A percentile compares a stretch with the other conserved stretches of the same genome.
phyloP scores from a whole-genome alignment of 2,888 invertebrate genomes.

The Clepsis dumicolana region DNA sequence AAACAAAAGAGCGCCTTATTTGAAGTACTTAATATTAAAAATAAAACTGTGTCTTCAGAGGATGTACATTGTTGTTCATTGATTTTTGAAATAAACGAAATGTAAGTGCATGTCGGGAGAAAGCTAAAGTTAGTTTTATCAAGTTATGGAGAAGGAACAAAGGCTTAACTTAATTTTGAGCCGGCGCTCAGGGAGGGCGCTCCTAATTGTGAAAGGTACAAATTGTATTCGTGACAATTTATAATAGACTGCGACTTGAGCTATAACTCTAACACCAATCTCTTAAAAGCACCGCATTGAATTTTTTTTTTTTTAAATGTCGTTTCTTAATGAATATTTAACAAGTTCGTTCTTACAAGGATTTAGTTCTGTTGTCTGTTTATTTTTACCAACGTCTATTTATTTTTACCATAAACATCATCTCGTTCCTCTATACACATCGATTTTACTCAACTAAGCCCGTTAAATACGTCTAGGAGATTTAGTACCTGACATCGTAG shows the following conservation, averaged over 20 bases:
- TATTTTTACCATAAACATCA: no score
- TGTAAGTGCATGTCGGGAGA: slow-evolving; percentile 14
- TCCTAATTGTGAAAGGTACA: slow-evolving; percentile 43
- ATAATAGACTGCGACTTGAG: slow-evolving; percentile 30
- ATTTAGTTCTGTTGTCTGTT: no score
- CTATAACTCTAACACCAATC: slow-evolving; percentile 26
- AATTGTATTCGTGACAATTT: slow-evolving; percentile 37
- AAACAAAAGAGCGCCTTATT: neutral
- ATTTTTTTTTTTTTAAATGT: slow-evolving; percentile 1
- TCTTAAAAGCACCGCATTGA: slow-evolving; percentile 27
- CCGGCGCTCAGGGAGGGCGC: slow-evolving; percentile 34
- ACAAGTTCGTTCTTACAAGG: neutral
- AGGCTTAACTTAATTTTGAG: slow-evolving; percentile 45
- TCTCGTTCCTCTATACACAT: no score
- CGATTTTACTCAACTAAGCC: no score
- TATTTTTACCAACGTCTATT: no score
- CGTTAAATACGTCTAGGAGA: no score
- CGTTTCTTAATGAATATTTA: slow-evolving; percentile 11
- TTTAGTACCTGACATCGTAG: no score
- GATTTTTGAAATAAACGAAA: slow-evolving; percentile 16
- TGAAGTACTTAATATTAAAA: neutral
- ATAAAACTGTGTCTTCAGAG: neutral
- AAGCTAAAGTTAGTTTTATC: slow-evolving; percentile 27
- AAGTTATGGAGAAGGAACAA: slow-evolving; percentile 29
- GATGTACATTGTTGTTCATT: slow-evolving; percentile 5